Percentiles rank a stretch among this genome's conserved stretches.
phyloP scores from a whole-genome alignment of 2,113 vertebrate genomes.

The Eretmochelys imbricata region DNA sequence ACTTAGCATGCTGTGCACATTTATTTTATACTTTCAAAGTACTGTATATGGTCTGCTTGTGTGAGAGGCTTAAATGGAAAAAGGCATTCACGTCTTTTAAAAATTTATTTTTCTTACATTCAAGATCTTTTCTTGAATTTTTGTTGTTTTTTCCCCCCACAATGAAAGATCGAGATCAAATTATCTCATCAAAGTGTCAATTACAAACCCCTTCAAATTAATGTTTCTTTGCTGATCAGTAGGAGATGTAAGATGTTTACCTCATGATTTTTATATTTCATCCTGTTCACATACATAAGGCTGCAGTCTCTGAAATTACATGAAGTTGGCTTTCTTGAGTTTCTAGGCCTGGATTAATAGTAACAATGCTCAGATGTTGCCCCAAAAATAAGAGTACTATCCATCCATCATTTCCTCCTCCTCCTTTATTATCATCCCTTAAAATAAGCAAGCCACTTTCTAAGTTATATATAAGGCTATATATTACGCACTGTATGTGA shows the following conservation, averaged over 20 bases:
- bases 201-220: background rate
- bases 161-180: background rate
- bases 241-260: background rate
- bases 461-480: background rate
- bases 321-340: background rate
- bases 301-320: background rate
- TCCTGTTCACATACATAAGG: background rate
- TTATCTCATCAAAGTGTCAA: background rate
- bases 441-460: background rate
- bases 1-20: background rate
- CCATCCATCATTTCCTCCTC: background rate
- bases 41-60: accelerated
- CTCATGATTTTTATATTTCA: background rate
- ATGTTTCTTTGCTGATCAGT: background rate
- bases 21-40: background rate
- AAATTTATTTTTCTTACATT: background rate
- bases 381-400: background rate
- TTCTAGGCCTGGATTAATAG: background rate
- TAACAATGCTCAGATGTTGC: background rate
- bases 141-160: background rate
- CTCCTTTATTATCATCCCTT: background rate
- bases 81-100: background rate
- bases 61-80: background rate
- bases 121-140: background rate
- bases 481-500: background rate